phyloP scores from a whole-genome alignment of 2,113 vertebrate genomes.

The Cnemophilus loriae region DNA sequence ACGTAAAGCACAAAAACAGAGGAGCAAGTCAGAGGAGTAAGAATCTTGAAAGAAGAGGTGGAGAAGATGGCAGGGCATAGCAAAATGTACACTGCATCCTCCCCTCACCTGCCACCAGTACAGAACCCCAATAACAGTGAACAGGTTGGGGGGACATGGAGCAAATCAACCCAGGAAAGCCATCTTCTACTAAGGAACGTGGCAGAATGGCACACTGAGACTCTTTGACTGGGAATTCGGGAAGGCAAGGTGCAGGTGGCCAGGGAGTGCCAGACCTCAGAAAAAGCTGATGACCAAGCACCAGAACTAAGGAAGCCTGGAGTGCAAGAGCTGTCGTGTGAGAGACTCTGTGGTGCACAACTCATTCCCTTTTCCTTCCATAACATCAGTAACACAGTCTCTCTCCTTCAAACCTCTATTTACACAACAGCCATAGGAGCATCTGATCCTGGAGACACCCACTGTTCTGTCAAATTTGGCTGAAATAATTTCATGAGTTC shows the following conservation, averaged over 20 bases:
- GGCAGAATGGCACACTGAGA: fast-evolving
- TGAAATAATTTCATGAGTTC: neutral
- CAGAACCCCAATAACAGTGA: neutral
- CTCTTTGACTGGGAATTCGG: neutral
- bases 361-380: neutral
- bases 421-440: neutral
- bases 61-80: neutral
- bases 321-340: neutral
- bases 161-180: neutral
- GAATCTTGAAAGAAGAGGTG: neutral
- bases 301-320: neutral
- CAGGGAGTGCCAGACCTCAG: neutral
- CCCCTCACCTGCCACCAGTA: neutral
- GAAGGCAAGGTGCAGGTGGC: neutral
- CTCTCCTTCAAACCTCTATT: neutral
- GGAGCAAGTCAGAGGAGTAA: neutral
- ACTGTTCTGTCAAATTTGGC: neutral
- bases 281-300: neutral
- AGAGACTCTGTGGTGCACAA: neutral
- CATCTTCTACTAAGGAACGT: neutral
- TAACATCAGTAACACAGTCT: neutral
- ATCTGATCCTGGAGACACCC: neutral
- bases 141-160: neutral
- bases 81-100: neutral
- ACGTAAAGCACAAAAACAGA: neutral